Percentiles rank a stretch among this genome's conserved stretches.
These are phyloP conservation scores for Caerostris darwini DNA, from an alignment of 1,140 invertebrate genomes.

Conservation along the genomic window DNA sequence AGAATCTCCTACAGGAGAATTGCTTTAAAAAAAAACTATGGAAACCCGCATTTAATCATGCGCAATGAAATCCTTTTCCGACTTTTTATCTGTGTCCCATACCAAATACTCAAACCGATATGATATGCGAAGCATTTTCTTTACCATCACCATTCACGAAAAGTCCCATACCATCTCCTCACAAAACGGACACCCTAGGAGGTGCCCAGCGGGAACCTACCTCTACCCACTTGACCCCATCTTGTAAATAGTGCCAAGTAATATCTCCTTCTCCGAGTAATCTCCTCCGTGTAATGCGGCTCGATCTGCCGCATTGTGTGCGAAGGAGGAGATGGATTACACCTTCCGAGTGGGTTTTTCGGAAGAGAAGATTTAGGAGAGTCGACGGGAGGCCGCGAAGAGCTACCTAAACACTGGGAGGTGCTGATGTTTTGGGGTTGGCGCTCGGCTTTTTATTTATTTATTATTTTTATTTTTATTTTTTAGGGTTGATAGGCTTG, in stretches of 20 bases:
- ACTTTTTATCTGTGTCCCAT: too few species aligned
- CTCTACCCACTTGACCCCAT: constrained; percentile 24
- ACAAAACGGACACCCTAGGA: constrained; percentile 16
- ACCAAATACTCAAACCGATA: too few species aligned
- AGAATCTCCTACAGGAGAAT: too few species aligned
- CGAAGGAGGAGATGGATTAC: constrained; percentile 28
- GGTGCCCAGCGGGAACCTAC: constrained; percentile 23
- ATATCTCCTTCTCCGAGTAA: background rate
- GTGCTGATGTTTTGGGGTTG: background rate
- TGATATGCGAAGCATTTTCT: too few species aligned
- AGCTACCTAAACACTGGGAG: constrained; percentile 2
- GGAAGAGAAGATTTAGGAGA: constrained; percentile 16
- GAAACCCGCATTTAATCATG: too few species aligned
- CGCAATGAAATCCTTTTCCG: too few species aligned
- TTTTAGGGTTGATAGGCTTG: background rate
- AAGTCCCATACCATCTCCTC: background rate
- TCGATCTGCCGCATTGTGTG: constrained; percentile 41
- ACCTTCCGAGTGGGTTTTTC: background rate
- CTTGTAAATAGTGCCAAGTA: constrained; percentile 46
- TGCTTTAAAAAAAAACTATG: too few species aligned
- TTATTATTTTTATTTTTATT: too few species aligned
- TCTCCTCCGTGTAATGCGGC: constrained; percentile 30
- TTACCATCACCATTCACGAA: background rate
- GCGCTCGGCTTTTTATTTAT: background rate
- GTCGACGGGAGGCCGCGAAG: background rate